Evolutionary conservation across 2,113 vertebrate genomes (phyloP).

Genomic region (Oreochromis niloticus): DNA sequence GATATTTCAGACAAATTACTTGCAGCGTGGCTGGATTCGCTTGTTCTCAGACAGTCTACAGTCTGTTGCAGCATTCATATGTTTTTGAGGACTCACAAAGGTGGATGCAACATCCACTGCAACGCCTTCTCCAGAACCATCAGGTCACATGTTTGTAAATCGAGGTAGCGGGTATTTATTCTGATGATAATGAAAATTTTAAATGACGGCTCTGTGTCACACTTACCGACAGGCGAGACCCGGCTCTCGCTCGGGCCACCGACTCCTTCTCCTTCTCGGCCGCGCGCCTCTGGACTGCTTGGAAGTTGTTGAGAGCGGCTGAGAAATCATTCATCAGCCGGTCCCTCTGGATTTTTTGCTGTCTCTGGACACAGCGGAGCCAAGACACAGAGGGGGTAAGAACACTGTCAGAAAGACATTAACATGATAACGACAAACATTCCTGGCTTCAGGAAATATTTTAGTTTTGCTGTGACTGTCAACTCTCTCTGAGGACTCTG

Average conservation of each 20-base stretch:
- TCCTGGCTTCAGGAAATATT: not conserved
- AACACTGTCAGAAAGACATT: not conserved
- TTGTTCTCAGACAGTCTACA: not conserved
- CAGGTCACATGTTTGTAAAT: not conserved
- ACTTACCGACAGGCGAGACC: conserved; percentile 85
- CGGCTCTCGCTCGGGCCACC: conserved; percentile 84
- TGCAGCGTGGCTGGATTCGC: not conserved
- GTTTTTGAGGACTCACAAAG: not conserved
- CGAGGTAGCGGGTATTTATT: not conserved
- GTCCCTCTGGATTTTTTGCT: conserved; percentile 93
- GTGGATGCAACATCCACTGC: not conserved
- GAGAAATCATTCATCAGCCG: conserved; percentile 97
- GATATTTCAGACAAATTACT: not conserved
- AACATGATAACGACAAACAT: not conserved
- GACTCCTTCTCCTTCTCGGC: conserved; percentile 92
- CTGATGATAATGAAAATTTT: not conserved
- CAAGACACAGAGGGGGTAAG: fast-evolving
- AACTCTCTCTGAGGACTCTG: not conserved
- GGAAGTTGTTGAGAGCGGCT: conserved; percentile 88
- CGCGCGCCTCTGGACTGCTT: conserved; percentile 84
- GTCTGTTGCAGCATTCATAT: not conserved
- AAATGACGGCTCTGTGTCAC: not conserved
- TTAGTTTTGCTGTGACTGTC: not conserved
- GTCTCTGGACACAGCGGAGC: conserved; percentile 73
- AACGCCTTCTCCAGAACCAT: not conserved